phyloP scores from a whole-genome alignment of 2,797 vertebrate species.

The Acipenser ruthenus region DNA sequence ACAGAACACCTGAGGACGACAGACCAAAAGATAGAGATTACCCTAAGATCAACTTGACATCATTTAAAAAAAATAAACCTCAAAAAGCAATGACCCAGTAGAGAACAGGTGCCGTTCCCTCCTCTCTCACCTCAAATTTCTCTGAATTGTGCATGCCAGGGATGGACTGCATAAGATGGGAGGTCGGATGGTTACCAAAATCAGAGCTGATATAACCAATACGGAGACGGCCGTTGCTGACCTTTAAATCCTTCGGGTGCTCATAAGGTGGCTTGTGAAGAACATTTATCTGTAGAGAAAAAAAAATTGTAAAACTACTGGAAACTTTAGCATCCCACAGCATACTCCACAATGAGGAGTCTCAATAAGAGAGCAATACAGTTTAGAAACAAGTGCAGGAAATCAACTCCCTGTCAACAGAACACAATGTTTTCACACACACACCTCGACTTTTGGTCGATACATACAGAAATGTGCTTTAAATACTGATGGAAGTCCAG shows the following conservation, averaged over 20 bases:
- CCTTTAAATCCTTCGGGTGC: slow-evolving; percentile 91
- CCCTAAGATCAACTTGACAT: neutral
- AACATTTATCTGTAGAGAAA: slow-evolving; percentile 81
- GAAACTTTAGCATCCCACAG: too few relatives aligned
- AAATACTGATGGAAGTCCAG: too few relatives aligned
- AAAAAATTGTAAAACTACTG: neutral
- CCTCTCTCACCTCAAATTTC: slow-evolving; percentile 83
- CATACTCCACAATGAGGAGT: too few relatives aligned
- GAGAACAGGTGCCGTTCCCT: too few relatives aligned
- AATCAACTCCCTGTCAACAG: too few relatives aligned
- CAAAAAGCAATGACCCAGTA: neutral
- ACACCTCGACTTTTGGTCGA: too few relatives aligned
- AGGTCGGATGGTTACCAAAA: slow-evolving; percentile 97
- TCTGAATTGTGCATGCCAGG: slow-evolving; percentile 98
- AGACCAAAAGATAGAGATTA: neutral
- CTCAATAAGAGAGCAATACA: too few relatives aligned
- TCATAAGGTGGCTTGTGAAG: slow-evolving; percentile 94
- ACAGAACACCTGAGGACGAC: slow-evolving; percentile 79
- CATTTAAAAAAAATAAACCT: neutral
- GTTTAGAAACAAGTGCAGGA: too few relatives aligned
- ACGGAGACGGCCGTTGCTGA: slow-evolving; percentile 82
- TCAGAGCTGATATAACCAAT: slow-evolving; percentile 96
- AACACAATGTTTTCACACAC: too few relatives aligned
- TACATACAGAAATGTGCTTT: too few relatives aligned
- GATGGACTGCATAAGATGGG: slow-evolving; percentile 98